Base-by-base conservation (phyloP, 2,113 vertebrate species). In the Notiomystis cincta region DNA sequence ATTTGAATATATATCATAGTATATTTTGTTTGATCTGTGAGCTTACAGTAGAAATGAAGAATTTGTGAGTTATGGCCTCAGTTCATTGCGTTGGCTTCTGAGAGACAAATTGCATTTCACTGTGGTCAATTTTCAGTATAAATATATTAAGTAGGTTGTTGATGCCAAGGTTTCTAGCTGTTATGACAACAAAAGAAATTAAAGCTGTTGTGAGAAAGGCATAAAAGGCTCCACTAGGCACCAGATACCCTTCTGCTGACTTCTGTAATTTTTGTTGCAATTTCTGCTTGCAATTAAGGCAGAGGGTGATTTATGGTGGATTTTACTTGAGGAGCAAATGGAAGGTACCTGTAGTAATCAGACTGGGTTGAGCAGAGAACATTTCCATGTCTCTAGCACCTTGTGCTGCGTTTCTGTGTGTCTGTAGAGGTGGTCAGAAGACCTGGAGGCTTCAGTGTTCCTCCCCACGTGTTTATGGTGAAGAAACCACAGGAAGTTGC, bases 231-330 rank as follows among this genome's bases (percentile, higher is more conserved):
- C 85, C 37, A 27, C n/a, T 78, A 25, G 42, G 19, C 24, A 28
- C 11, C 24, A 47, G 37, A 23, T 79, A 72, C 19, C 7, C 13
- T 78, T 84, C 64, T 73, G 30, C 33, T 70, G 17, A 37, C 48
- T 80, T 89, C 22, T 53, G 3, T 62, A 47, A 73, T 33, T 31
- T 75, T 82, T 87, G 13, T 19, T 66, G 44, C 56, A 60, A 11
- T 38, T 94, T 90, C 30, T 91, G 38, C 28, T 82, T 79, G n/a
- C 17, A 23, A 1, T 56, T 79, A 71, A 85, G 12, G 30, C 4
- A 5, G 13, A 7, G 50, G 12, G 23, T 47, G 33, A 56, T 82
- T 66, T 50, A 30, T 0, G 4, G 9, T 9, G 0, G 4, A 37
- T 61, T 84, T 85, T 71, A 58, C 42, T 54, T 44, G 35, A 38